Conservation (phyloP, 2,797 vertebrate species). For the Pelobates cultripes region DNA sequence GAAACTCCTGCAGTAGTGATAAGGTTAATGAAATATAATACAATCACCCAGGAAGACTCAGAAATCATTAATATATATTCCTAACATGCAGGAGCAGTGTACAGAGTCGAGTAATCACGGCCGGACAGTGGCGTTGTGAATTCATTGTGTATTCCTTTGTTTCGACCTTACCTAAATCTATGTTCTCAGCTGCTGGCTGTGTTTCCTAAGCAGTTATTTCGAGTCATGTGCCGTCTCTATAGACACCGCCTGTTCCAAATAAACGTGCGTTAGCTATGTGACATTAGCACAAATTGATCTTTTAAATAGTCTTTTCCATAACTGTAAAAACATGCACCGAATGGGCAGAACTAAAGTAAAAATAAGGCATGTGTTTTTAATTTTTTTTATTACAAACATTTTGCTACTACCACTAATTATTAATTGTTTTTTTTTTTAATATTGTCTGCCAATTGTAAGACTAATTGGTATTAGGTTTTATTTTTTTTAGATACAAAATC, state of each 20-base stretch:
- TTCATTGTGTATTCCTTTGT: background rate
- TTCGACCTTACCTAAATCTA: background rate
- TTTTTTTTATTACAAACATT: too few species aligned
- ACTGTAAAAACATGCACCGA: too few species aligned
- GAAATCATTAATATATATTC: conserved; percentile 16
- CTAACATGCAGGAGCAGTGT: background rate
- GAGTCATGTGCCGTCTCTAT: conserved; percentile 18
- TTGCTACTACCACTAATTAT: too few species aligned
- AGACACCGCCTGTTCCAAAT: conserved; percentile 13
- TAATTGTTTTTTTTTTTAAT: too few species aligned
- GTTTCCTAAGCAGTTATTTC: conserved; percentile 38
- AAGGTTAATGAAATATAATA: conserved; percentile 13
- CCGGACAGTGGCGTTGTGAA: background rate
- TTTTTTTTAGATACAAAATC: too few species aligned
- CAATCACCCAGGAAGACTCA: background rate
- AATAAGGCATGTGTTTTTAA: too few species aligned
- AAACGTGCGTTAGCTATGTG: conserved; percentile 2
- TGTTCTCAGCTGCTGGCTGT: conserved; percentile 29
- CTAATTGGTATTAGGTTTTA: too few species aligned
- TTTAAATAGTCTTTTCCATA: background rate
- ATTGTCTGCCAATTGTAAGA: too few species aligned
- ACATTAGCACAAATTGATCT: background rate
- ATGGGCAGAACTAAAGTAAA: too few species aligned
- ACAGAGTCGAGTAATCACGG: background rate
- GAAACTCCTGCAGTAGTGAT: background rate